phyloP scores from a whole-genome alignment of 2,113 vertebrate species.

The Nothobranchius kuhntae region DNA sequence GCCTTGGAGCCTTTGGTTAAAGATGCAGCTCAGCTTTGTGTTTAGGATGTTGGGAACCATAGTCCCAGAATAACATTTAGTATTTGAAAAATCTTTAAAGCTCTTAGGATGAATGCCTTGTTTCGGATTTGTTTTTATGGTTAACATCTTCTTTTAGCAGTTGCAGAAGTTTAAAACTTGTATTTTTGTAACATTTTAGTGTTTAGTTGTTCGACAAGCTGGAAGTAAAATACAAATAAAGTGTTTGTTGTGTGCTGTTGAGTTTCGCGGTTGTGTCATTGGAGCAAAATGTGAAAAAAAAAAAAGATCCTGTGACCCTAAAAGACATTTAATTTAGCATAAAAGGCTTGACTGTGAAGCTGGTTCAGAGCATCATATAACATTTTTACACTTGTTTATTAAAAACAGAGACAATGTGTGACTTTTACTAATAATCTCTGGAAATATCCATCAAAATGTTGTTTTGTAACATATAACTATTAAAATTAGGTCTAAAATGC shows the following conservation, averaged over 20 bases:
- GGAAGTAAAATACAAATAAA: slow-evolving; percentile 34
- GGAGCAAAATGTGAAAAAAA: no score
- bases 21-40: slow-evolving; percentile 80
- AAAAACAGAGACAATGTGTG: not conserved
- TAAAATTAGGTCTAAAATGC: no score
- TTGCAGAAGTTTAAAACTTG: slow-evolving; percentile 28
- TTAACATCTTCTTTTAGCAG: slow-evolving; percentile 49
- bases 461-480: no score
- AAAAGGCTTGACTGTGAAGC: no score
- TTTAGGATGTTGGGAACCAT: slow-evolving; percentile 63
- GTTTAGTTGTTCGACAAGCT: slow-evolving; percentile 29
- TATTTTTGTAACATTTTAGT: slow-evolving; percentile 55
- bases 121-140: slow-evolving; percentile 41
- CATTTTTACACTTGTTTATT: not conserved
- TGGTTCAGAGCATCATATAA: no score
- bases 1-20: slow-evolving; percentile 77
- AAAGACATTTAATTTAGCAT: no score
- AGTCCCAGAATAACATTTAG: slow-evolving; percentile 23
- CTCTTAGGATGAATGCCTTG: slow-evolving; percentile 6
- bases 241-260: slow-evolving; percentile 3
- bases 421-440: no score
- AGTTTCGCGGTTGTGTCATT: not conserved
- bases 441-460: no score
- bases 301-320: no score
- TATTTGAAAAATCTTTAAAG: slow-evolving; percentile 24